Percentiles rank a stretch among this genome's conserved stretches.
phyloP scores from a whole-genome alignment of 1,140 invertebrate species.

The Diabrotica undecimpunctata region DNA sequence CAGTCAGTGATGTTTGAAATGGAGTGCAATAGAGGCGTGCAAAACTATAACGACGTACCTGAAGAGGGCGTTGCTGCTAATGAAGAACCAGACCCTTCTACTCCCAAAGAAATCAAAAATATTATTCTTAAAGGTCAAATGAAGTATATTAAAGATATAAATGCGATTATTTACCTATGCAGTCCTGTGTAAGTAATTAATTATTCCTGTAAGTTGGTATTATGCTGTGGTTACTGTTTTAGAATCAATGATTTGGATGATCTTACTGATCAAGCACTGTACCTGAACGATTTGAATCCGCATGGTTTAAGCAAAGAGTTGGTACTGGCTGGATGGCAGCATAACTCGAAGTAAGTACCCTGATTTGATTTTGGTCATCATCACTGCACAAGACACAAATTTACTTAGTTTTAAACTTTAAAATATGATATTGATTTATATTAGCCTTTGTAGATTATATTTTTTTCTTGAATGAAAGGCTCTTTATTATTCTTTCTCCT shows the following conservation, averaged over 20 bases:
- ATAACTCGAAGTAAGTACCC: constrained; percentile 66
- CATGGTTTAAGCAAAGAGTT: constrained; percentile 82
- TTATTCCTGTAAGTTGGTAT: background rate
- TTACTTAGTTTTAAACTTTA: too few relatives aligned
- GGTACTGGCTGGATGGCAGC: constrained; percentile 82
- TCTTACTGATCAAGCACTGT: constrained; percentile 71
- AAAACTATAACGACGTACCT: constrained; percentile 12
- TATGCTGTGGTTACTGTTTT: constrained; percentile 27
- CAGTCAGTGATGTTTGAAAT: constrained; percentile 42
- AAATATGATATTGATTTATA: too few relatives aligned
- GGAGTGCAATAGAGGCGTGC: constrained; percentile 38
- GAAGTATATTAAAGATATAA: constrained; percentile 73
- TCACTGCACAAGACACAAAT: too few relatives aligned
- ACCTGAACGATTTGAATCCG: constrained; percentile 80
- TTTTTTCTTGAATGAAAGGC: too few relatives aligned
- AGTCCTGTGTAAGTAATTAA: constrained; percentile 70
- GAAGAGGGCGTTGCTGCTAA: constrained; percentile 8
- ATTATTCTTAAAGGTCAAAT: constrained; percentile 80
- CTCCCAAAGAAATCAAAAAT: constrained; percentile 43
- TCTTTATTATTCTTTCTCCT: too few relatives aligned
- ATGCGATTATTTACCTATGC: constrained; percentile 77
- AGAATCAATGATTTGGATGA: constrained; percentile 83
- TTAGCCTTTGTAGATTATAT: too few relatives aligned
- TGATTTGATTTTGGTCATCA: too few relatives aligned
- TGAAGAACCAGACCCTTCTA: constrained; percentile 12